phyloP scores from a whole-genome alignment of 2,888 invertebrate species.

The Clostera curtula region DNA sequence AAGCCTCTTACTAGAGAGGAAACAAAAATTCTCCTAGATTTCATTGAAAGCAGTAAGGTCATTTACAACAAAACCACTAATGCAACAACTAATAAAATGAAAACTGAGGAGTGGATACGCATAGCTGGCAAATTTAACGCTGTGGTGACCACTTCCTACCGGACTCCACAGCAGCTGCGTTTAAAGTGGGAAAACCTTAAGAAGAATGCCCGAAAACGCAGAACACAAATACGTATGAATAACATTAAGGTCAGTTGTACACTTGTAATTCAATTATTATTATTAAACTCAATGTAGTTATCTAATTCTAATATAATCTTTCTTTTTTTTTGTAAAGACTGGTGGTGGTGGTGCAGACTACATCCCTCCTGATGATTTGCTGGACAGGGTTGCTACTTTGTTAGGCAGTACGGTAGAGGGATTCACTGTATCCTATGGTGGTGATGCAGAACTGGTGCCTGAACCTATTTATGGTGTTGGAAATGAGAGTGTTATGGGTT shows the following conservation, averaged over 20 bases:
- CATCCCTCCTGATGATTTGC: slow-evolving; percentile 1
- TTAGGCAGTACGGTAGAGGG: slow-evolving; percentile 1
- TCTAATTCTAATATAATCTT: background rate
- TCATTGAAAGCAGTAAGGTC: background rate
- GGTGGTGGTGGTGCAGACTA: background rate
- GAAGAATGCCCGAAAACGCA: slow-evolving; percentile 3
- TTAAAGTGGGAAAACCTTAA: slow-evolving; percentile 4
- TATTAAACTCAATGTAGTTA: too few species aligned
- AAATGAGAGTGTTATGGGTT: too few species aligned
- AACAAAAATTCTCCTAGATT: background rate
- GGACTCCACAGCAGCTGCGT: slow-evolving; percentile 4
- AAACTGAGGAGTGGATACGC: slow-evolving; percentile 1
- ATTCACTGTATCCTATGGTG: background rate
- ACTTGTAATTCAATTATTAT: too few species aligned
- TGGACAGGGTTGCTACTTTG: slow-evolving; percentile 1
- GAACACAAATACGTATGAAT: slow-evolving; percentile 3
- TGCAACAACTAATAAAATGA: background rate
- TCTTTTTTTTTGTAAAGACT: slow-evolving; percentile 2
- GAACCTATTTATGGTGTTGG: too few species aligned
- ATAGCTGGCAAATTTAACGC: background rate
- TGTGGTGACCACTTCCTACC: background rate
- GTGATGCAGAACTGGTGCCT: too few species aligned
- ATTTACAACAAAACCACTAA: background rate
- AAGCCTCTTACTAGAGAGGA: background rate
- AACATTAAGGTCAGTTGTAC: too few species aligned